These are phyloP conservation scores for Misgurnus anguillicaudatus DNA, from an alignment of 2,113 vertebrate species.

Conservation along the genomic window DNA sequence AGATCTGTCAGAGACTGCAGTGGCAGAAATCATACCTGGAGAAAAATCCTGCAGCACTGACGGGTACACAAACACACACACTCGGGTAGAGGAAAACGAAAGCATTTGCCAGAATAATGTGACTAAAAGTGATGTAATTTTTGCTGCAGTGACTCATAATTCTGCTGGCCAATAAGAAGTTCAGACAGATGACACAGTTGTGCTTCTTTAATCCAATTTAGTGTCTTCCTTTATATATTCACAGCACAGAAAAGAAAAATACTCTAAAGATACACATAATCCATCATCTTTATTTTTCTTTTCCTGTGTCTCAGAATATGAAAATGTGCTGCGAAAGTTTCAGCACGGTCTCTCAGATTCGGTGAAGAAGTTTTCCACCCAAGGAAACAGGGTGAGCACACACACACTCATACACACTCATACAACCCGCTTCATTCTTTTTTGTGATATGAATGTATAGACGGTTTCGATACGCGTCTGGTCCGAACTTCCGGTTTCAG, in stretches of 20 bases:
- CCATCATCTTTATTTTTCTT: background rate
- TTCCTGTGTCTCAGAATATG: constrained; percentile 75
- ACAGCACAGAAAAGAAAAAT: too few species aligned
- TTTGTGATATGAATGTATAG: background rate
- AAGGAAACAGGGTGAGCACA: constrained; percentile 84
- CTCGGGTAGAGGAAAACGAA: too few species aligned
- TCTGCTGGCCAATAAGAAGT: too few species aligned
- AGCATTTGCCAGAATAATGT: too few species aligned
- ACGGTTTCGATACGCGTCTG: too few species aligned
- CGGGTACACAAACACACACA: constrained; percentile 68
- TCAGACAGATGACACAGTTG: too few species aligned
- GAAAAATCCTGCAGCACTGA: constrained; percentile 68
- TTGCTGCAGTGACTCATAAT: too few species aligned
- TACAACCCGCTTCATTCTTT: background rate
- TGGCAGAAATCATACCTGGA: constrained; percentile 85
- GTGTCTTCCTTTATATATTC: too few species aligned
- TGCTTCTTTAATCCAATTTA: too few species aligned
- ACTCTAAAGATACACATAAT: background rate
- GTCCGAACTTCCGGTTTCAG: too few species aligned
- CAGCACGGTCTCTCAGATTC: constrained; percentile 79
- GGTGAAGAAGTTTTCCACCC: constrained; percentile 79
- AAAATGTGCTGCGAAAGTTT: constrained; percentile 76
- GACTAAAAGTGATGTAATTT: too few species aligned
- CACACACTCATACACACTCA: background rate
- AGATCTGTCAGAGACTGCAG: constrained; percentile 78